These are phyloP conservation scores for Epinephelus malabaricus DNA, from an alignment of 2,797 vertebrate genomes.

Conservation along the genomic window DNA sequence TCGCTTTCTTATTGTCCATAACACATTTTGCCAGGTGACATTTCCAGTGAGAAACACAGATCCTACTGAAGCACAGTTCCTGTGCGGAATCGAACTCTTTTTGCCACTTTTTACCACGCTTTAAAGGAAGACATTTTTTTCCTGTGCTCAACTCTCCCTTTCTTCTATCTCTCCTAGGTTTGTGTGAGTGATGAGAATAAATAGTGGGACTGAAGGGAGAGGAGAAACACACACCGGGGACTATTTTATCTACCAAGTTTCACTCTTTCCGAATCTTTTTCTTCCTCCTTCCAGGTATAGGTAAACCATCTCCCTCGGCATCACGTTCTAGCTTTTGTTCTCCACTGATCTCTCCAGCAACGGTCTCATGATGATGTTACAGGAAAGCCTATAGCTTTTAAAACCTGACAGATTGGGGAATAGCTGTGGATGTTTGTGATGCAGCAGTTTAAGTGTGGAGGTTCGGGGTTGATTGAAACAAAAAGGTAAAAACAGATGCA, in stretches of 20 bases:
- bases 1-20: conserved; percentile 19
- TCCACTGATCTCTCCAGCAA: conserved; percentile 10
- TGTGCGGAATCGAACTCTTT: conserved; percentile 2
- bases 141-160: conserved; percentile 8
- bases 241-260: conserved; percentile 52
- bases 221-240: conserved; percentile 42
- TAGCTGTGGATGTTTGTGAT: not conserved
- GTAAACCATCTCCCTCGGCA: conserved; percentile 28
- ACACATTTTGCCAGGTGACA: conserved; percentile 45
- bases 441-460: not conserved
- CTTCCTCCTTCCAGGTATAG: conserved; percentile 38
- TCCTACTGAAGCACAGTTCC: not conserved
- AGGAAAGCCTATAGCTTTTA: not conserved
- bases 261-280: conserved; percentile 21
- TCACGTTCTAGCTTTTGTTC: conserved; percentile 45
- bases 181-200: conserved; percentile 61
- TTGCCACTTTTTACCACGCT: conserved; percentile 19
- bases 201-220: conserved; percentile 47
- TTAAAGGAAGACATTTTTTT: conserved; percentile 38
- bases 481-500: not conserved
- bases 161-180: conserved; percentile 40
- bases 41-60: conserved; percentile 30
- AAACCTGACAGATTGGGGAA: conserved; percentile 26
- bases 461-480: not conserved
- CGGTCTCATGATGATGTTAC: conserved; percentile 9